Percentiles rank a stretch among this genome's conserved stretches.
Evolutionary conservation across 2,888 invertebrate species (phyloP).

Genomic region (Ommatoiulus sabulosus): DNA sequence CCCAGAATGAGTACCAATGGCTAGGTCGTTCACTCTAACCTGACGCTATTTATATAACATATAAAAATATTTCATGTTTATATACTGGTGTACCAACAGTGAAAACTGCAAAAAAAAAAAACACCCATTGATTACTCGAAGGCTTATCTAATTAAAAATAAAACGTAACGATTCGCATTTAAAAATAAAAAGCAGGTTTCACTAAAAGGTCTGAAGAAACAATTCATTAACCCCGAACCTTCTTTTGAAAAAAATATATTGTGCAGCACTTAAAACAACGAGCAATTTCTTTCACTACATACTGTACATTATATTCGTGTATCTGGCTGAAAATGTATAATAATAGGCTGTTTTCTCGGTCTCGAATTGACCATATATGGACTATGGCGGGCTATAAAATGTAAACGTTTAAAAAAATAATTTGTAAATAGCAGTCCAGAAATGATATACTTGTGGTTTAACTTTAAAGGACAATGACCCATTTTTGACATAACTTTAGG

Average conservation of each 20-base stretch:
- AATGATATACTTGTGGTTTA: constrained; percentile 14
- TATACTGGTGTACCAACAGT: background rate
- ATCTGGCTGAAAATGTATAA: background rate
- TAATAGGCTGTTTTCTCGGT: background rate
- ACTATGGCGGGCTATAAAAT: background rate
- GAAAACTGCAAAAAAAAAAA: background rate
- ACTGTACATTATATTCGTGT: background rate
- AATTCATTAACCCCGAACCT: background rate
- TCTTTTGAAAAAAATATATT: background rate
- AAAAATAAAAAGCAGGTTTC: background rate
- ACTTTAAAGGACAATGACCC: background rate
- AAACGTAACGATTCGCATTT: background rate
- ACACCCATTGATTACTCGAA: background rate
- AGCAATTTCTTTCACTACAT: background rate
- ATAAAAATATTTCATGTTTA: background rate
- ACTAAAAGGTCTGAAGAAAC: background rate
- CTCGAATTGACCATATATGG: background rate
- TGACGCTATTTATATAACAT: background rate
- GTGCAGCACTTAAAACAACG: background rate
- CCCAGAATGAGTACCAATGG: background rate
- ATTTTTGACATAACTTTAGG: background rate
- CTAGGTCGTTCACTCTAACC: background rate
- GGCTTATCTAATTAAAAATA: background rate
- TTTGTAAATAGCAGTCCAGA: background rate
- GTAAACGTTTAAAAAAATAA: background rate